Percentiles rank a stretch among this genome's conserved stretches.
phyloP scores from a whole-genome alignment of 2,888 invertebrate genomes.

The Brachyopa scutellaris region DNA sequence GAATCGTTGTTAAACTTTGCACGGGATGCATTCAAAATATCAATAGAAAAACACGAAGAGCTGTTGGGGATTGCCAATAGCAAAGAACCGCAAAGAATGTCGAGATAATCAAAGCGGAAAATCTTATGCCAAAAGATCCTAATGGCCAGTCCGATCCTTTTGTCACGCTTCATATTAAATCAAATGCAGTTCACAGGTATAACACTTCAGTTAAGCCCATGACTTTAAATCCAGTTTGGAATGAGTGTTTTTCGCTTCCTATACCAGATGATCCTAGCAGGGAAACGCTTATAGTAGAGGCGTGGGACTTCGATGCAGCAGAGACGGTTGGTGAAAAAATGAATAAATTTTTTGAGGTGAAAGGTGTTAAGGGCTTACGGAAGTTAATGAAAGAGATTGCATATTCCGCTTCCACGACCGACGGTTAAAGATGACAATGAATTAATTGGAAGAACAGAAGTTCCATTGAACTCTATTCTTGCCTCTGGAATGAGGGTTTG shows the following conservation, averaged over 20 bases:
- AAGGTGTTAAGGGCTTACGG: conserved; percentile 91
- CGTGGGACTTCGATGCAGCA: conserved; percentile 96
- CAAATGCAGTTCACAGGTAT: conserved; percentile 89
- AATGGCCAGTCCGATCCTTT: conserved; percentile 99
- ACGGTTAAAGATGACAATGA: conserved; percentile 97
- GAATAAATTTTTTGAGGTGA: conserved; percentile 92
- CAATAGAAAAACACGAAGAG: conserved; percentile 88
- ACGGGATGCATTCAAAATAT: conserved; percentile 89
- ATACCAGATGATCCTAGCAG: conserved; percentile 87
- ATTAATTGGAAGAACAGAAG: conserved; percentile 93
- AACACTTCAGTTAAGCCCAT: conserved; percentile 95
- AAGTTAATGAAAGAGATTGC: conserved; percentile 95
- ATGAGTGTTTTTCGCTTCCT: conserved; percentile 97
- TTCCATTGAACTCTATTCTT: conserved; percentile 95
- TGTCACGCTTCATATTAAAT: conserved; percentile 94
- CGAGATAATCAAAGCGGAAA: conserved; percentile 93
- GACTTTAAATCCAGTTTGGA: conserved; percentile 96
- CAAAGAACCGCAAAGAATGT: conserved; percentile 93
- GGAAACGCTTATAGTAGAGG: conserved; percentile 90
- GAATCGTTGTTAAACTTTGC: conserved; percentile 88
- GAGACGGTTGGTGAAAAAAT: conserved; percentile 94
- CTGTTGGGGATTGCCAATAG: conserved; percentile 87
- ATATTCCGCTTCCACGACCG: conserved; percentile 92
- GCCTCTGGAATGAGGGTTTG: conserved; percentile 96
- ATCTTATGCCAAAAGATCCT: conserved; percentile 91